Base-by-base conservation (phyloP, 2,797 vertebrate genomes). In the Phataginus tricuspis region DNA sequence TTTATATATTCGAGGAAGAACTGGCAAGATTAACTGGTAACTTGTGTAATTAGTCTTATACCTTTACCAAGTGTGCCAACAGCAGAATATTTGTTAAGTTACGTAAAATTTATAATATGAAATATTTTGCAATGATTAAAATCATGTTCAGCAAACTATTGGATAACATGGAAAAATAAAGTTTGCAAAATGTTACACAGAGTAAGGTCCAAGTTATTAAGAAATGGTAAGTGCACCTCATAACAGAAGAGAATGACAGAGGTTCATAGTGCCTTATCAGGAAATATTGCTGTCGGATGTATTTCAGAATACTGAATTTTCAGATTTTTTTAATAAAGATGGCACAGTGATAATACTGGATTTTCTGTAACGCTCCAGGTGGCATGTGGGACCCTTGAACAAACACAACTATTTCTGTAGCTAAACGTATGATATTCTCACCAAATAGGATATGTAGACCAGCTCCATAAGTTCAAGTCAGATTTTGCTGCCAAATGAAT, bases 1-100 rank as follows among this genome's bases (percentile, higher is more conserved):
- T 84, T 92, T 91, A 86, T 69, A 78, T 21, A 89, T 72, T 85
- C 34, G 75, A 94, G 39, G 57, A 95, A 91, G 59, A 64, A 79
- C 4, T 42, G n/a, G 11, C 5, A 93, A 94, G 55, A 42, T 64
- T 82, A 91, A 85, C 55, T 61, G 27, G 39, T 72, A 86, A 72
- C 27, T 42, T 87, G 4, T 45, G 18, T 66, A 75, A 75, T 84
- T 84, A 84, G 78, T 90, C 93, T 69, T 94, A 25, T 83, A 74
- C 31, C 27, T 85, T 95, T 94, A 72, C 12, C 19, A 94, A 75
- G 45, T 68, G 19, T 39, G 51, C 39, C 29, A 91, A 49, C 34
- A 88, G 78, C 0, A 83, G 16, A 66, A 42, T 64, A 69, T 84
- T 86, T 63, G 23, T 59, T 96, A 77, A 42, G 16, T 86, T 45